Evolutionary conservation across 1,140 invertebrate genomes (phyloP), one percentile per base, ranked within the genome.

Genomic region (Epicauta chinensis): DNA sequence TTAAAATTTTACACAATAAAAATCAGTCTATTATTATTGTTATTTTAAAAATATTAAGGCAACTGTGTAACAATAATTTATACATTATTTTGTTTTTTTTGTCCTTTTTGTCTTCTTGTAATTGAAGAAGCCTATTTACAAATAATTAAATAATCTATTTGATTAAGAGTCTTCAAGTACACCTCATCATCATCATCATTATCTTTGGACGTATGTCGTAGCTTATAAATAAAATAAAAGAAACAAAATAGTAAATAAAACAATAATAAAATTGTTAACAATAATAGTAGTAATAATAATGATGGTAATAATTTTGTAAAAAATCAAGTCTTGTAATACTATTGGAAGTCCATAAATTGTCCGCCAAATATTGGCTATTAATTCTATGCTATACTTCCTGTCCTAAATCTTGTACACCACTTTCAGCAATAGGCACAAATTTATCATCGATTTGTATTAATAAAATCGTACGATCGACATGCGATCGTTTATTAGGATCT

Each of bases 381-480:
- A 42, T 43, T 38, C 14, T 30, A 42, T 41, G 58, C 56, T 65
- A 67, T 60, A 64, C 64, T 43, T 67, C 65, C 16, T 58, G 60
- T 10, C 63, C 63, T 38, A 68, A 55, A 50, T 66, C 60, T 55
- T 86, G 80, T 6, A 95, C 84, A 38, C 91, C 92, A 65, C 81
- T 79, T 69, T 96, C 92, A 1, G 89, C 89, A 49, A 97, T 91
- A 12, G 93, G 93, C 44, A 97, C 92, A 72, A 84, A 96, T 59
- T 86, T 88, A 60, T 96, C 91, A 3, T 91, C 90, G 42, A 96
- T 90, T 71, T 93, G 87, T 1, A 97, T 80, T n/a, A 97, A 78
- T 1, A 95, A 73, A 32, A 97, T 92, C 13, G 86, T 90, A 56
- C 91, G 86, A 67, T 93, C 91, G 0, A 94, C 84, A 66, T 95